A percentile compares a stretch with the other conserved stretches of the same genome.
phyloP scores from a whole-genome alignment of 2,113 vertebrate species.

The Ceyx margarethae region DNA sequence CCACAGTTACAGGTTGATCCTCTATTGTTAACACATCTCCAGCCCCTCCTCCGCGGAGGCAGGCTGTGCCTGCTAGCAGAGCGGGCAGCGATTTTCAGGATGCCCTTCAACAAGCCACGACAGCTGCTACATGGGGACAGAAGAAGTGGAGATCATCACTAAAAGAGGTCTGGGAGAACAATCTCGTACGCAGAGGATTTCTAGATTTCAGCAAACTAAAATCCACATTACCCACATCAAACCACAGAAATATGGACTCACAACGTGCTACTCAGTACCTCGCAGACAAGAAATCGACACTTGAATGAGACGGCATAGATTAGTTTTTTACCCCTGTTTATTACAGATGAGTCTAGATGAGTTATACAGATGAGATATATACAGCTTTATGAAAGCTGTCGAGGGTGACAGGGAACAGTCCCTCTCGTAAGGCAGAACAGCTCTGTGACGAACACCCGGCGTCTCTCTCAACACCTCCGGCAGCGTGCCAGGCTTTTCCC shows the following conservation, averaged over 20 bases:
- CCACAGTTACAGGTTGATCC: background rate
- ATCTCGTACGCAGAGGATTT: background rate
- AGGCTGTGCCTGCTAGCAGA: background rate
- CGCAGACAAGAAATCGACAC: background rate
- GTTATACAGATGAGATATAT: no score
- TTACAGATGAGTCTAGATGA: no score
- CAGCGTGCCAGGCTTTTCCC: background rate
- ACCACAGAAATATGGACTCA: background rate
- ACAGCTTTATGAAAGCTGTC: background rate
- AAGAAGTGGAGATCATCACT: background rate
- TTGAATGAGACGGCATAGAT: background rate
- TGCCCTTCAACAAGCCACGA: background rate
- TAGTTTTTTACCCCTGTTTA: background rate
- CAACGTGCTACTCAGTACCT: background rate
- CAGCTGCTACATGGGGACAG: background rate
- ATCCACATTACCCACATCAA: background rate
- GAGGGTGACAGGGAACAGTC: background rate
- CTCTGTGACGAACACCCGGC: background rate
- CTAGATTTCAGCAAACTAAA: background rate
- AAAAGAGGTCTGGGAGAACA: background rate
- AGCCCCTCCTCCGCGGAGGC: no score
- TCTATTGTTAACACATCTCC: background rate
- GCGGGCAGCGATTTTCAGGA: background rate
- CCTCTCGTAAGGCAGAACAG: background rate
- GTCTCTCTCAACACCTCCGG: background rate